Base-by-base conservation (phyloP, 2,113 vertebrate genomes). In the Phaethon lepturus region DNA sequence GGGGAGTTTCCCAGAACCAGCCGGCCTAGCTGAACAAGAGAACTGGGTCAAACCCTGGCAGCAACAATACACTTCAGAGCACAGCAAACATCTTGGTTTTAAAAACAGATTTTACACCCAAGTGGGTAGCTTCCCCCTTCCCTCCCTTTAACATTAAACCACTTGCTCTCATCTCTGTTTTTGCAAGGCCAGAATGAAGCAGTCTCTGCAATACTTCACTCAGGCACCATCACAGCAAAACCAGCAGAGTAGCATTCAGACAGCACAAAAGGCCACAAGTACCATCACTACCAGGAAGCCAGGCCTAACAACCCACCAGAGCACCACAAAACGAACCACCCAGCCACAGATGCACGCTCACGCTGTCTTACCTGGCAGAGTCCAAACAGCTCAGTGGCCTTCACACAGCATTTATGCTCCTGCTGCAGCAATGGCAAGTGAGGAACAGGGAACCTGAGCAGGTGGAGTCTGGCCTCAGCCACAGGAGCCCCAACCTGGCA, bases 21-120 rank as follows among this genome's bases (percentile, higher is more conserved):
- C 24, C 8, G 3, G 72, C 63, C 88, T 13, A 4, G 68, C 83
- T 93, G 72, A 94, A 88, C 11, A 0, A 38, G 8, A 62, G 89
- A 95, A 95, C 60, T 67, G 52, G 93, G 89, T 96, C 91, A 96
- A 77, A 86, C 56, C 53, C 82, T 66, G 29, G 55, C 76, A 89
- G 72, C 3, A 2, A n/a, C 55, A 69, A 45, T 0, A 0, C 31
- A 17, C 68, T 86, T 79, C n/a, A 33, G 90, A 93, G 60, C 18
- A 7, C 73, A 62, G 55, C 0, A 0, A 95, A 64, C 49, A 74
- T 68, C 60, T 66, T 75, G 23, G 25, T 29, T 85, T 79, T 55
- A 72, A 88, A 85, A 90, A 47, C 60, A 84, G 73, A 89, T 86
- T 87, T 93, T 86, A 71, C 56, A 91, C 31, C 56, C 72, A 86